A percentile compares a stretch with the other conserved stretches of the same genome.
Evolutionary conservation across 1,140 invertebrate species (phyloP).

Genomic region (Nasonia longicornis): DNA sequence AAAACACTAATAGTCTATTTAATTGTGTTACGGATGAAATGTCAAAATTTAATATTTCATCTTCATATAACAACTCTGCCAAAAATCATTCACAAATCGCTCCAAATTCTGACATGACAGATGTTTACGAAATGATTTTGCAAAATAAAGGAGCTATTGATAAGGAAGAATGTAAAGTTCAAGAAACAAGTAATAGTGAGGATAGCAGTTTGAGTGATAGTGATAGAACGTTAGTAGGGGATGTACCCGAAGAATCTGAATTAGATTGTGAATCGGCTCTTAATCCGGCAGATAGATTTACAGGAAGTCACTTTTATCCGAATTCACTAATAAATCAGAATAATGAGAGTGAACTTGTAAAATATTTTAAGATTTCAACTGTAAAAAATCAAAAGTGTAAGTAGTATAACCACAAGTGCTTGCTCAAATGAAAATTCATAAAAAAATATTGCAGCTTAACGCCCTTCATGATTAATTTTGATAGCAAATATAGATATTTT

Average conservation of each 20-base stretch:
- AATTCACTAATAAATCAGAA: neutral
- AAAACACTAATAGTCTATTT: neutral
- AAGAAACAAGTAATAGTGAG: conserved; percentile 77
- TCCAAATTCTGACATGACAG: neutral
- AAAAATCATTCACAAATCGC: neutral
- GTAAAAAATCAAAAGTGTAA: conserved; percentile 22
- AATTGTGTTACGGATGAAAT: neutral
- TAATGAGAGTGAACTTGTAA: conserved; percentile 3
- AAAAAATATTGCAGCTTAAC: no score
- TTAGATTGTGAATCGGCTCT: conserved; percentile 5
- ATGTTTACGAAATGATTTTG: neutral
- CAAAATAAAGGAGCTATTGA: neutral
- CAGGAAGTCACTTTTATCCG: neutral
- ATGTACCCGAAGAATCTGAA: conserved; percentile 69
- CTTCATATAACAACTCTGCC: neutral
- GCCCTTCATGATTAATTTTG: neutral
- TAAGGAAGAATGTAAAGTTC: conserved; percentile 38
- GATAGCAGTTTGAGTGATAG: conserved; percentile 84
- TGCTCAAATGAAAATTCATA: no score
- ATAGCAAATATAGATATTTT: neutral
- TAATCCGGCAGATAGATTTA: neutral
- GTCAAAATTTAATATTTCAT: neutral
- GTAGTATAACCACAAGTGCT: neutral
- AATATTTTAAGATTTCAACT: conserved; percentile 28
- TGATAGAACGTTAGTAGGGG: conserved; percentile 78